Evolutionary conservation across 1,140 invertebrate genomes (phyloP).

Genomic region (Pinna nobilis): DNA sequence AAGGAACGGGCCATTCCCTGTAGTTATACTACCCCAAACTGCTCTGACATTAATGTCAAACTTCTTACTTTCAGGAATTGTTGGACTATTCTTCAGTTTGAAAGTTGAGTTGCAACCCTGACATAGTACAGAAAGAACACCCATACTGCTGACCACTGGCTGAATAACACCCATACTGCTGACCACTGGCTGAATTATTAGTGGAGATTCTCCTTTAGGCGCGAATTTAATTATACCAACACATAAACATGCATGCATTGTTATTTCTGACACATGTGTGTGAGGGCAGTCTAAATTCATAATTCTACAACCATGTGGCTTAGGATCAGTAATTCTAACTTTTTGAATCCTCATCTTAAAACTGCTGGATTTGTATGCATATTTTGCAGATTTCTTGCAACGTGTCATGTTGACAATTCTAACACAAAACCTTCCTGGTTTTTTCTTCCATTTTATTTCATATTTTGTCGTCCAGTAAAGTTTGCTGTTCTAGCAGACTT

Average conservation of each 20-base stretch:
- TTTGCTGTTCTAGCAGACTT: no score
- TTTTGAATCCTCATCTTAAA: not conserved
- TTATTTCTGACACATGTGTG: not conserved
- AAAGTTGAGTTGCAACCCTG: conserved; percentile 9
- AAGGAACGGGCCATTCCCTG: conserved; percentile 21
- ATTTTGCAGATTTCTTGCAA: not conserved
- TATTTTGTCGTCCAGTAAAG: no score
- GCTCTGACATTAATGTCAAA: conserved; percentile 28
- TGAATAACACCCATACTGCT: conserved; percentile 2
- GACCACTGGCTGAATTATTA: not conserved
- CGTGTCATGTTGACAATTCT: not conserved
- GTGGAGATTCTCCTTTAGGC: not conserved
- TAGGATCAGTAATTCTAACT: not conserved
- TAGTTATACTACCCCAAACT: conserved; percentile 31
- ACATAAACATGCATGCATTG: conserved; percentile 4
- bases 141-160: no score
- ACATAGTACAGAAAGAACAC: not conserved
- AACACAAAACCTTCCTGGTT: not conserved
- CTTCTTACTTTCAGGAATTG: not conserved
- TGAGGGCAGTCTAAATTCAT: conserved; percentile 10
- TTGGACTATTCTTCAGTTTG: conserved; percentile 19
- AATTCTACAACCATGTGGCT: conserved; percentile 1
- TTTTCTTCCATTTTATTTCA: no score
- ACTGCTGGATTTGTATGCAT: no score
- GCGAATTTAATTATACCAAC: not conserved